Conservation (phyloP, 2,797 vertebrate genomes). For the Gymnoscopelus microlampas region DNA sequence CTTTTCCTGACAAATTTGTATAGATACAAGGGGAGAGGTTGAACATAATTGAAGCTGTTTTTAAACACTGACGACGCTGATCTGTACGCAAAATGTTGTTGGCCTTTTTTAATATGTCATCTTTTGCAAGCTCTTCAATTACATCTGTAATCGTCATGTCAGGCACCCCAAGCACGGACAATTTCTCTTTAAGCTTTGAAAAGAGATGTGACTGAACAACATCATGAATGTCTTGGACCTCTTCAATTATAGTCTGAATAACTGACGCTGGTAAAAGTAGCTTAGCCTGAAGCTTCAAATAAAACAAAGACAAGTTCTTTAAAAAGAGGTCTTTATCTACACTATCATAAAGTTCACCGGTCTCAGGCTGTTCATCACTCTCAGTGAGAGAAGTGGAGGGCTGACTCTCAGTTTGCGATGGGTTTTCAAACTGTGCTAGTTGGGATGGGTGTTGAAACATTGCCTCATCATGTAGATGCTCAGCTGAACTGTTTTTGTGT, state of each 20-base stretch:
- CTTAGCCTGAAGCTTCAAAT: constrained; percentile 41
- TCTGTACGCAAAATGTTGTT: constrained; percentile 1
- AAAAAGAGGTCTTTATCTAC: constrained; percentile 6
- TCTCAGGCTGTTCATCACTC: not conserved
- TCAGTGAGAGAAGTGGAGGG: constrained; percentile 17
- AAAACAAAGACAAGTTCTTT: constrained; percentile 20
- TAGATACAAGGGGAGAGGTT: constrained; percentile 20
- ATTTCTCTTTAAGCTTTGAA: constrained; percentile 29
- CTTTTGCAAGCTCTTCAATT: constrained; percentile 10
- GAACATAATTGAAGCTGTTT: constrained; percentile 10
- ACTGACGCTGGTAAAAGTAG: constrained; percentile 29
- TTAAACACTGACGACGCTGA: not conserved
- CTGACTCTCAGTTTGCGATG: constrained; percentile 14
- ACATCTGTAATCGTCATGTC: constrained; percentile 6
- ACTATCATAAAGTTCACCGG: constrained; percentile 2
- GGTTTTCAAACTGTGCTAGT: not conserved
- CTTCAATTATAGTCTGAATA: constrained; percentile 49
- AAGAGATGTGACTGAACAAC: constrained; percentile 16
- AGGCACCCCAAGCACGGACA: constrained; percentile 16
- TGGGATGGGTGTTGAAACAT: too few relatives aligned
- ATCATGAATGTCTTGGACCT: constrained; percentile 33
- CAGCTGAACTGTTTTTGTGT: constrained; percentile 23
- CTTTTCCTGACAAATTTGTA: constrained; percentile 20
- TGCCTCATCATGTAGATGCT: constrained; percentile 7
- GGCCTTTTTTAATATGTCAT: constrained; percentile 12